Evolutionary conservation across 1,140 invertebrate species (phyloP).

Genomic region (Drosophila subpulchrella): DNA sequence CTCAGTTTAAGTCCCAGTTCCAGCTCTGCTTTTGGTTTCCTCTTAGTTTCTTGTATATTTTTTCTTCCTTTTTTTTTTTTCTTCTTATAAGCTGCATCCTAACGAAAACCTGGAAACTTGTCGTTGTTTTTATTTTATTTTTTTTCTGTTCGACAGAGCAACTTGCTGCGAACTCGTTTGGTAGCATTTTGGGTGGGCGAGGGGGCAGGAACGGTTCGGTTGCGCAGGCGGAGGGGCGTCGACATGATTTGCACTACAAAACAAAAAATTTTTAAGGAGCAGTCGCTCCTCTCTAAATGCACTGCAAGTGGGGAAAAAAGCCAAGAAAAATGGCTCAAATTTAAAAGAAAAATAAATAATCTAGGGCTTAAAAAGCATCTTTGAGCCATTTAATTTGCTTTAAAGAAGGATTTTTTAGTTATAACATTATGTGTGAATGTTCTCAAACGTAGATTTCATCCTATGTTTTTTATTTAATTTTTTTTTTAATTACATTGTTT

Average conservation of each 20-base stretch:
- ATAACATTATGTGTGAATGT: too few species aligned
- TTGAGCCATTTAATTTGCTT: too few species aligned
- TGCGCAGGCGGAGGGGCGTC: constrained; percentile 58
- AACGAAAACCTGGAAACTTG: constrained; percentile 63
- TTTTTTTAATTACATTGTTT: too few species aligned
- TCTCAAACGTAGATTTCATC: too few species aligned
- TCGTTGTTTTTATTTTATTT: constrained; percentile 21
- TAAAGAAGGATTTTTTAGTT: too few species aligned
- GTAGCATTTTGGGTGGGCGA: constrained; percentile 65
- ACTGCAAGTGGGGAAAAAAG: constrained; percentile 2
- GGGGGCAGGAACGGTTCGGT: constrained; percentile 4
- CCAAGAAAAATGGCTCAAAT: not conserved
- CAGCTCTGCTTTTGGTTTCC: constrained; percentile 26
- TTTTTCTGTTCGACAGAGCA: constrained; percentile 34
- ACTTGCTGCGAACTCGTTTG: constrained; percentile 78
- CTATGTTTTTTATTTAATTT: too few species aligned
- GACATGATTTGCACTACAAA: constrained; percentile 80
- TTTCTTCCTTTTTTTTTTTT: constrained; percentile 7
- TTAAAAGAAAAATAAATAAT: not conserved
- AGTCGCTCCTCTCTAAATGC: constrained; percentile 47
- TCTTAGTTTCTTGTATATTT: constrained; percentile 12
- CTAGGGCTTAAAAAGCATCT: not conserved
- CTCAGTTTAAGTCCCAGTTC: constrained; percentile 42
- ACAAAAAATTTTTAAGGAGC: constrained; percentile 68
- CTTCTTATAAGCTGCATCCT: constrained; percentile 42